Evolutionary conservation across 2,797 vertebrate genomes (phyloP).

Genomic region (Oceanodroma leucorhoa): DNA sequence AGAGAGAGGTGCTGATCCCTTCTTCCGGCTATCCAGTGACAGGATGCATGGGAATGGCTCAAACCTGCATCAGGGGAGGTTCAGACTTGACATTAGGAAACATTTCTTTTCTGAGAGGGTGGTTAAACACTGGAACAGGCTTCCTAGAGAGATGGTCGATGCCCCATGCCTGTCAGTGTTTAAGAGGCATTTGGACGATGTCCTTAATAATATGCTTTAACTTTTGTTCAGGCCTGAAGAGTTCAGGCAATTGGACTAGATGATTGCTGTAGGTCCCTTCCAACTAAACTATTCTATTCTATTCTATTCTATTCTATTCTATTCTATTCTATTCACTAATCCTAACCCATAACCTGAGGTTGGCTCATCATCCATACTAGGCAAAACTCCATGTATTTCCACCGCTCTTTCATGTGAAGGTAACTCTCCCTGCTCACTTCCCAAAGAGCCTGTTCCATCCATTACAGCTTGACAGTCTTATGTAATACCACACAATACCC

Average conservation of each 20-base stretch:
- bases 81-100: not conserved
- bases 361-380: not conserved
- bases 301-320: not conserved
- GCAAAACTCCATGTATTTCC: not conserved
- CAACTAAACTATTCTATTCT: not conserved
- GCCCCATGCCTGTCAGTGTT: not conserved
- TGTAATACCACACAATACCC: not conserved
- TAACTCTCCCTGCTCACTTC: not conserved
- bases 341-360: not conserved
- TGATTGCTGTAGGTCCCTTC: not conserved
- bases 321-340: not conserved
- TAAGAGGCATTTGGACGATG: not conserved
- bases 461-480: not conserved
- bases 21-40: not conserved
- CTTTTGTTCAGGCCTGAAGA: not conserved
- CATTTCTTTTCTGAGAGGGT: not conserved
- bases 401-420: not conserved
- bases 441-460: not conserved
- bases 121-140: not conserved
- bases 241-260: not conserved
- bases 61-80: not conserved
- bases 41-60: fast-evolving
- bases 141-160: not conserved
- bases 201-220: not conserved
- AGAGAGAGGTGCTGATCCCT: not conserved